Evolutionary conservation across 2,113 vertebrate species (phyloP), one percentile per base, ranked within the genome.

Genomic region (Tichodroma muraria): DNA sequence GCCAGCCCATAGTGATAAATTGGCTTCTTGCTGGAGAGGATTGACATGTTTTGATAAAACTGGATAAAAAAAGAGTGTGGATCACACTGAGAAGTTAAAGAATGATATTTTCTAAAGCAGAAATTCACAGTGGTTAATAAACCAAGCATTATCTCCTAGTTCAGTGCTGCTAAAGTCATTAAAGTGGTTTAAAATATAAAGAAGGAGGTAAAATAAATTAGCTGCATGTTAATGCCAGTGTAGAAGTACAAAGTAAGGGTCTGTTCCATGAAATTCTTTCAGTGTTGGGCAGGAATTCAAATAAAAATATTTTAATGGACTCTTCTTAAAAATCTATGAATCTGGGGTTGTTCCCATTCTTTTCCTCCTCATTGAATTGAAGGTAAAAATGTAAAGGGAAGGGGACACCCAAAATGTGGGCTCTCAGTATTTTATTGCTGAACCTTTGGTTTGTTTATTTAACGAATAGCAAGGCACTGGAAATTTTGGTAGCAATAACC

Each of bases 11-110:
- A 19, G 61, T 37, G 71, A 80, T 65, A 83, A 85, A 77, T 44
- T 79, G 68, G 31, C 64, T 85, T 85, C 76, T 83, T 80, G 77
- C 68, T 88, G 50, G 30, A 50, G n/a, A 45, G 31, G 69, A 75
- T 5, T 80, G 72, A 49, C 25, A 12, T 81, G 47, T 85, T 90
- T 90, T 83, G 89, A 54, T 77, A 83, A 35, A 80, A 50, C 37
- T n/a, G 15, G 33, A 61, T 61, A 37, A 65, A 82, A 77, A 76
- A 90, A 70, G 61, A 79, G 12, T 2, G 4, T 50, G 60, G 57
- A 73, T 78, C 88, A 57, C 60, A 28, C 85, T 63, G 92, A 72
- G 90, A 82, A 87, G 73, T 47, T 64, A 63, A 85, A 93, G 37
- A 24, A 17, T 59, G 60, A 0, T 38, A 33, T 82, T 91, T 91